phyloP scores from a whole-genome alignment of 2,797 vertebrate genomes.

The Rhinichthys osculus region DNA sequence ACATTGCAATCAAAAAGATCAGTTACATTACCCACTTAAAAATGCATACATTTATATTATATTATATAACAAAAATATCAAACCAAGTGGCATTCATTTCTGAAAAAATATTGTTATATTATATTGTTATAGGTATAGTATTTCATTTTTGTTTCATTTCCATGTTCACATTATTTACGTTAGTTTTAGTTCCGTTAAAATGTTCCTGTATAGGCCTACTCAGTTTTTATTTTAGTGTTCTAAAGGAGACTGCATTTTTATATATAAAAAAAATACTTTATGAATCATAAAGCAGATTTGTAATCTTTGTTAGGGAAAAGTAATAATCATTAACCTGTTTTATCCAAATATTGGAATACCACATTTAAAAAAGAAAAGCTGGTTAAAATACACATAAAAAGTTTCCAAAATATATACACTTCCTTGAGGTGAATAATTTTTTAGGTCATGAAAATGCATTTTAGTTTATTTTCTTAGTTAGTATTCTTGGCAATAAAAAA shows the following conservation, averaged over 20 bases:
- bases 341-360: not conserved
- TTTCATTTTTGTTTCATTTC: not conserved
- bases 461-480: too few species aligned
- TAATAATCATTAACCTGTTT: not conserved
- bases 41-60: too few species aligned
- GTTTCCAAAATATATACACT: not conserved
- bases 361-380: not conserved
- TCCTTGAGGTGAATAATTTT: not conserved
- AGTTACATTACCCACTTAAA: not conserved
- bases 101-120: not conserved
- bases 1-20: not conserved
- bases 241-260: not conserved
- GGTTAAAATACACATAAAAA: not conserved
- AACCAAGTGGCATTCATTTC: not conserved
- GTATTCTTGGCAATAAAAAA: too few species aligned
- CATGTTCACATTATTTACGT: too few species aligned
- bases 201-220: not conserved
- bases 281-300: not conserved
- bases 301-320: not conserved
- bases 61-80: not conserved
- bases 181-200: not conserved
- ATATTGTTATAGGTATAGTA: not conserved
- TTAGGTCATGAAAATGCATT: not conserved
- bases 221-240: not conserved
- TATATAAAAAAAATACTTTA: not conserved